Evolutionary conservation across 2,888 invertebrate genomes (phyloP).

Genomic region (Limnephilus marmoratus): DNA sequence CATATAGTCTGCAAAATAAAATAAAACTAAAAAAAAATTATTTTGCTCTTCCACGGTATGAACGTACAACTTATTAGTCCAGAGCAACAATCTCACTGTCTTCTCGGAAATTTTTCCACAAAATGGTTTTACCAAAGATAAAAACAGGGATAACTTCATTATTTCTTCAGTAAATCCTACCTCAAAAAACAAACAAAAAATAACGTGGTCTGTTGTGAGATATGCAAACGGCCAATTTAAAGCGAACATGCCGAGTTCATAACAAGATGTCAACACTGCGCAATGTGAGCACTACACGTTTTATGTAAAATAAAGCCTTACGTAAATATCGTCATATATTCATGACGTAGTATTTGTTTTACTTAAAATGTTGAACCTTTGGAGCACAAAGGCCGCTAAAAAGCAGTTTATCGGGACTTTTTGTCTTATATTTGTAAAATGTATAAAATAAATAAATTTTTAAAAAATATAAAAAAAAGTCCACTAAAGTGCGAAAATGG

Average conservation of each 20-base stretch:
- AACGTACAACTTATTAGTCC: background rate
- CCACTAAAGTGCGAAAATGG: too few relatives aligned
- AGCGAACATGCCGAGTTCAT: background rate
- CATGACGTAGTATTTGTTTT: background rate
- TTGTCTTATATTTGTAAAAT: too few relatives aligned
- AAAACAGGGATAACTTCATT: background rate
- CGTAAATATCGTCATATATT: background rate
- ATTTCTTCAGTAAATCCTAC: background rate
- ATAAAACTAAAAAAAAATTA: too few relatives aligned
- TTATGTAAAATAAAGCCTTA: background rate
- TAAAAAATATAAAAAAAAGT: too few relatives aligned
- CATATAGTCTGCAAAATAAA: too few relatives aligned
- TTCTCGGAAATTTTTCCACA: background rate
- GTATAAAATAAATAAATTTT: too few relatives aligned
- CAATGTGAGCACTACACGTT: background rate
- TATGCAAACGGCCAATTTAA: background rate
- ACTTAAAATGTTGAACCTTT: background rate
- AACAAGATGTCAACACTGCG: background rate
- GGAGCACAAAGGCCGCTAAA: too few relatives aligned
- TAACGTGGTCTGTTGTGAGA: background rate
- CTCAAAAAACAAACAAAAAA: background rate
- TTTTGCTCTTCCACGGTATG: background rate
- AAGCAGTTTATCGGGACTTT: too few relatives aligned
- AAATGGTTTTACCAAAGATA: background rate
- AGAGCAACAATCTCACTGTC: background rate